These are phyloP conservation scores for Entomyzon cyanotis DNA, from an alignment of 2,113 vertebrate genomes.

Conservation along the genomic window DNA sequence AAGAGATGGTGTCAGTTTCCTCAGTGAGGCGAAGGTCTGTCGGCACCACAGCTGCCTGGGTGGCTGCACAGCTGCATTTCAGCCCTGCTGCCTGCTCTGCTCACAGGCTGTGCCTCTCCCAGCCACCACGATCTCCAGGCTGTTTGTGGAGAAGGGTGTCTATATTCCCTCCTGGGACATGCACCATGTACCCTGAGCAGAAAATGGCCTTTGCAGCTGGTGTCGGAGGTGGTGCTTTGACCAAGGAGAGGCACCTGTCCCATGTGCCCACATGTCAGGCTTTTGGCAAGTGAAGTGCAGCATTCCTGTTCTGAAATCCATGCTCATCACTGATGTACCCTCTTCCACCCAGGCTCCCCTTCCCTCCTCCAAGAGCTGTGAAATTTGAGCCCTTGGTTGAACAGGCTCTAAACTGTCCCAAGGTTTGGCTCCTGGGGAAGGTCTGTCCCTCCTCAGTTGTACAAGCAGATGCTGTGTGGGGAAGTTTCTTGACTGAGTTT, in stretches of 20 bases:
- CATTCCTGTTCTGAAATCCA: not conserved
- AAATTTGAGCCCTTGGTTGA: not conserved
- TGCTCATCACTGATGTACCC: not conserved
- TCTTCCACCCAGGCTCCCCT: not conserved
- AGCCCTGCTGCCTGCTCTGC: not conserved
- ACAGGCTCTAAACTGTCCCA: not conserved
- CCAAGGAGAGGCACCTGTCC: not conserved
- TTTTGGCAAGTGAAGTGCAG: not conserved
- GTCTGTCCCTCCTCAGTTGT: not conserved
- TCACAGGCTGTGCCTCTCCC: fast-evolving
- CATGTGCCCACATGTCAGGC: too few species aligned
- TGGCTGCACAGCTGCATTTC: too few species aligned
- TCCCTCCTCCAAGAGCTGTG: not conserved
- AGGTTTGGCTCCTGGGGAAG: not conserved
- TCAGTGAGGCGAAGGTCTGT: fast-evolving
- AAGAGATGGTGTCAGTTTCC: not conserved
- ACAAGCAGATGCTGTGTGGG: not conserved
- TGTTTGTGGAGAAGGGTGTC: not conserved
- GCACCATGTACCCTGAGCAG: not conserved
- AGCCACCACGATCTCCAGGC: fast-evolving
- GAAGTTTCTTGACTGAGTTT: not conserved
- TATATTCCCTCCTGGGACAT: fast-evolving
- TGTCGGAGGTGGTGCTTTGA: not conserved
- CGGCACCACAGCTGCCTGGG: not conserved
- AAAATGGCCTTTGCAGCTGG: not conserved